Base-by-base conservation (phyloP, 2,113 vertebrate species). In the Mystacornis crossleyi region DNA sequence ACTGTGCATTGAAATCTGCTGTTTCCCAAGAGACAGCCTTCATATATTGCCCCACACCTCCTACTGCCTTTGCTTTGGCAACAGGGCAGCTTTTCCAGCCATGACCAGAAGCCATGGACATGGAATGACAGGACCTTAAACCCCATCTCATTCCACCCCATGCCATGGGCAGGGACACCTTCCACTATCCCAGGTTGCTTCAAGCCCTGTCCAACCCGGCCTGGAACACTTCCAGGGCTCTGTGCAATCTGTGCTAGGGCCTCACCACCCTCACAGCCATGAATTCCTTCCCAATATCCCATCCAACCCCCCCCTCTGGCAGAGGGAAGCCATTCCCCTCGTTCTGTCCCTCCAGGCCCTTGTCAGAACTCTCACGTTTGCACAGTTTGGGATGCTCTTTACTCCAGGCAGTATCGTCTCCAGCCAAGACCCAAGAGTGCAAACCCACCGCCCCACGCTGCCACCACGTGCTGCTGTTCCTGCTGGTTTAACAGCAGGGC, bases 251-350 rank as follows among this genome's bases (percentile, higher is more conserved):
- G 58, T 6, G 12, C 21, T 18, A 88, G 42, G 26, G 21, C 12
- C 21, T 81, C 0, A 0, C 6, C 36, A 73, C 18, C 10, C 21
- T 65, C 58, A 1, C 14, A 65, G 18, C 0, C 11, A 65, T 0
- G 0, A 48, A 50, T 31, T 50, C 8, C 58, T 58, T 18, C 14
- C 18, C 7, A 50, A 50, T 9, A 50, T 12, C 5, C 36, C 43
- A 51, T 11, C 21, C 24, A 16, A 9, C 9, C 12, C 33, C 18
- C 23, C 29, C 21, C 36, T 36, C 43, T 33, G 43, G 9, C 58
- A 18, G 2, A 23, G 12, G 28, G 36, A 50, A 50, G 58, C 26
- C 42, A 28, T 28, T 42, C 9, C 51, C 8, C 9, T 10, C 4
- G 21, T 26, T 4, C 29, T n/a, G 7, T 34, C 17, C 8, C 42